Percentiles rank a stretch among this genome's conserved stretches.
These are phyloP conservation scores for Zaprionus vittiger DNA, from an alignment of 1,140 invertebrate genomes.

Conservation along the genomic window DNA sequence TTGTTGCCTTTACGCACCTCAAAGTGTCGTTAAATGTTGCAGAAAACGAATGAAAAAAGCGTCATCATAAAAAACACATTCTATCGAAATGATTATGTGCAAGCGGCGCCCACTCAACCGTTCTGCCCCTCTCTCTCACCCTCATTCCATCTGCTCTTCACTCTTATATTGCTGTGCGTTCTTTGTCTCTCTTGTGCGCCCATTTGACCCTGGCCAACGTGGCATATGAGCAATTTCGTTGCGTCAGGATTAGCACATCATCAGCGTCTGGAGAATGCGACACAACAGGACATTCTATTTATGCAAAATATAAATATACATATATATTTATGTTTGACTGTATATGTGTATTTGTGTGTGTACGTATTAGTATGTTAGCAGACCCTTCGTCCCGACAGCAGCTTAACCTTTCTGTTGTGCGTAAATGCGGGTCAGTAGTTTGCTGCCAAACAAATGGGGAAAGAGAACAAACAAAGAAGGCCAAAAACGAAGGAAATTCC, in stretches of 20 bases:
- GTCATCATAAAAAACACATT: constrained; percentile 44
- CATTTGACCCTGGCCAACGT: constrained; percentile 21
- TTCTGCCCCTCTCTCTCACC: background rate
- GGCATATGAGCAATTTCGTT: constrained; percentile 42
- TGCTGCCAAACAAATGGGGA: constrained; percentile 17
- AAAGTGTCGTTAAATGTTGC: constrained; percentile 30
- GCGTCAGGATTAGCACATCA: constrained; percentile 66
- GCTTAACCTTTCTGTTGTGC: constrained; percentile 38
- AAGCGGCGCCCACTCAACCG: constrained; percentile 13
- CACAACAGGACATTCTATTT: constrained; percentile 32
- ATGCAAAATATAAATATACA: constrained; percentile 46
- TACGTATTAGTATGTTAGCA: background rate
- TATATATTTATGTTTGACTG: background rate
- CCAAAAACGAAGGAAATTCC: constrained; percentile 11
- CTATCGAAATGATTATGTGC: constrained; percentile 39
- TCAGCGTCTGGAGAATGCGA: constrained; percentile 45
- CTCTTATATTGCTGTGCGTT: too few species aligned
- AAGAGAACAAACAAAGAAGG: background rate
- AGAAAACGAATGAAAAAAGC: background rate
- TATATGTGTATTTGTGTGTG: background rate
- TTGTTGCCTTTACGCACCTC: constrained; percentile 13
- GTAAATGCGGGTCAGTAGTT: constrained; percentile 63
- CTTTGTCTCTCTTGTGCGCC: background rate
- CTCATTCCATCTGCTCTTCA: background rate
- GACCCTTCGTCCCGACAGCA: constrained; percentile 5